These are phyloP conservation scores for Barnardius zonarius DNA, from an alignment of 2,113 vertebrate species.

Conservation along the genomic window DNA sequence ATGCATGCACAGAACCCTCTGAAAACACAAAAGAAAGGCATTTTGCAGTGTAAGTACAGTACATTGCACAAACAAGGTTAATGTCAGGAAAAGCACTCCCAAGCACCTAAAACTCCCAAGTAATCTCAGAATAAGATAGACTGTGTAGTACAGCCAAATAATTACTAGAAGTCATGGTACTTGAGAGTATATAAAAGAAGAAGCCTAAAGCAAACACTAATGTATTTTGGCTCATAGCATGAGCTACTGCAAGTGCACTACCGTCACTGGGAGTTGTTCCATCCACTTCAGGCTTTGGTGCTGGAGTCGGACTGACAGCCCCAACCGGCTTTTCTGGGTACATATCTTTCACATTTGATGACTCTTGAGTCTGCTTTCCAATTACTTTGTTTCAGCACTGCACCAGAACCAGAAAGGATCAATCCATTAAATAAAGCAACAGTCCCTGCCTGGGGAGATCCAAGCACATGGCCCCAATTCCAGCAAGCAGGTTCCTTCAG, in stretches of 20 bases:
- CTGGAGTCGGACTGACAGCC: background rate
- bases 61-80: background rate
- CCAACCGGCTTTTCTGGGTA: background rate
- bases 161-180: background rate
- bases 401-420: background rate
- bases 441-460: background rate
- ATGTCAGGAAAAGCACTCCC: background rate
- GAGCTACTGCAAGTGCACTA: background rate
- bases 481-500: background rate
- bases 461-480: background rate
- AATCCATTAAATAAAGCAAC: background rate
- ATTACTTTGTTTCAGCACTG: background rate
- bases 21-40: background rate
- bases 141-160: background rate
- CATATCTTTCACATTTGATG: background rate
- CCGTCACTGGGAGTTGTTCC: background rate
- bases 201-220: background rate
- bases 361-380: background rate
- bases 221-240: background rate
- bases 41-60: background rate
- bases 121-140: background rate
- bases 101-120: background rate
- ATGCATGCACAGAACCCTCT: background rate
- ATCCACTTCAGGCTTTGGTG: background rate
- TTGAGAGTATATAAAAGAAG: background rate